phyloP scores from a whole-genome alignment of 2,113 vertebrate species.

The Apteryx mantelli region DNA sequence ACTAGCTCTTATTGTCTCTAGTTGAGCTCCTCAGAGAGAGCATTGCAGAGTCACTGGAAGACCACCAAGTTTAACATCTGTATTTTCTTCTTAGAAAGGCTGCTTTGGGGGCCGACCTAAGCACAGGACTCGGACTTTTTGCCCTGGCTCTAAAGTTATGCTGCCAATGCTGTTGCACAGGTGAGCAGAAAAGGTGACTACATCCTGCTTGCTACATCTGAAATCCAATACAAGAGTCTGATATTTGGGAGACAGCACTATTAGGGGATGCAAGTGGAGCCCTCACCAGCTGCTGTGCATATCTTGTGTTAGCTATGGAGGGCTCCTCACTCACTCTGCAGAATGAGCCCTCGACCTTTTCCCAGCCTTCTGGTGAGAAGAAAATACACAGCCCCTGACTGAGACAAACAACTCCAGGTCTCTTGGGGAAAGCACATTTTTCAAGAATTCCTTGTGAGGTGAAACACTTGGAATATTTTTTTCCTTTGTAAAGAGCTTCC shows the following conservation, averaged over 20 bases:
- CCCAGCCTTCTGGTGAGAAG: neutral
- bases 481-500: neutral
- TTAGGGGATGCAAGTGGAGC: neutral
- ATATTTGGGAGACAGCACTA: neutral
- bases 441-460: slow-evolving; percentile 53
- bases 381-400: neutral
- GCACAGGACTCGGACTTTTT: neutral
- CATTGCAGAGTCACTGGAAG: neutral
- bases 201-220: neutral
- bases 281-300: neutral
- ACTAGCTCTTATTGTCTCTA: neutral
- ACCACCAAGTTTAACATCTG: neutral
- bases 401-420: neutral
- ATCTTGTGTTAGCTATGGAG: neutral
- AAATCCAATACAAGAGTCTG: neutral
- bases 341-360: neutral
- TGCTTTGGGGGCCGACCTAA: neutral
- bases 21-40: neutral
- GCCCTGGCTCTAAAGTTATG: neutral
- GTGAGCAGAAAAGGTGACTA: neutral
- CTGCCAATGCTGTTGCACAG: neutral
- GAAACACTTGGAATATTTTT: neutral
- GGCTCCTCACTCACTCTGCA: neutral
- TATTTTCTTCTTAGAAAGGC: neutral
- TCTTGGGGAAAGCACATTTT: slow-evolving; percentile 13